Evolutionary conservation across 2,888 invertebrate species (phyloP).

Genomic region (Mellilla xanthometata): DNA sequence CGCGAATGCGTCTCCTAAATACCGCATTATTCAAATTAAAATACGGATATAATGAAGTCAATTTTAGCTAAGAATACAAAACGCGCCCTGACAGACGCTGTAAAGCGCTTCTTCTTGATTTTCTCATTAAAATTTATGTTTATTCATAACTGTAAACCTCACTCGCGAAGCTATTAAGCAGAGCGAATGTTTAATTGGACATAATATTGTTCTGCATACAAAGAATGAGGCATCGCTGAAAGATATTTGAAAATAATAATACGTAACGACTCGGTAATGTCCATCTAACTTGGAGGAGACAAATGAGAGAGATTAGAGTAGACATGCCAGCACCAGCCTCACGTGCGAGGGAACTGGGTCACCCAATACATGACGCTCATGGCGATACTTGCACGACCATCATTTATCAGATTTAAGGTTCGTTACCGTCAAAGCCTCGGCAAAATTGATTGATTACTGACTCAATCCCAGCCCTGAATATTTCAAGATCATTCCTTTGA

Average conservation of each 20-base stretch:
- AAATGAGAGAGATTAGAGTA: constrained; percentile 12
- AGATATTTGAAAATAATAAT: too few relatives aligned
- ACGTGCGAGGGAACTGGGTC: constrained; percentile 22
- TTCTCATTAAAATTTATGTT: constrained; percentile 42
- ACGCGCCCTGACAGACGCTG: constrained; percentile 29
- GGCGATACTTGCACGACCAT: constrained; percentile 21
- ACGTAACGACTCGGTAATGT: too few relatives aligned
- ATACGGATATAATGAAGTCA: constrained; percentile 51
- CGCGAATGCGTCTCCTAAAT: constrained; percentile 40
- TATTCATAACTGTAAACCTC: constrained; percentile 44
- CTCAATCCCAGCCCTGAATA: constrained; percentile 16
- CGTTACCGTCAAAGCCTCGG: constrained; percentile 11
- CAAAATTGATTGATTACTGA: constrained; percentile 18
- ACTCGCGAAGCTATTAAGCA: constrained; percentile 23
- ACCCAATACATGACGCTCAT: constrained; percentile 24
- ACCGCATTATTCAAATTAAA: constrained; percentile 58
- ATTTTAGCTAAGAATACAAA: constrained; percentile 42
- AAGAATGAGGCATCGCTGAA: too few relatives aligned
- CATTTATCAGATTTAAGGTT: constrained; percentile 22
- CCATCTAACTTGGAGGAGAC: constrained; percentile 1
- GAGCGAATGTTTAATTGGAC: constrained; percentile 1
- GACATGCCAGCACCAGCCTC: constrained; percentile 14
- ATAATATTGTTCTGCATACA: neutral
- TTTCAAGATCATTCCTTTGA: constrained; percentile 26
- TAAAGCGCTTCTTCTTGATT: constrained; percentile 36